Evolutionary conservation across 1,140 invertebrate species (phyloP), one percentile per base, ranked within the genome.

Genomic region (Cyphomyrmex costatus): DNA sequence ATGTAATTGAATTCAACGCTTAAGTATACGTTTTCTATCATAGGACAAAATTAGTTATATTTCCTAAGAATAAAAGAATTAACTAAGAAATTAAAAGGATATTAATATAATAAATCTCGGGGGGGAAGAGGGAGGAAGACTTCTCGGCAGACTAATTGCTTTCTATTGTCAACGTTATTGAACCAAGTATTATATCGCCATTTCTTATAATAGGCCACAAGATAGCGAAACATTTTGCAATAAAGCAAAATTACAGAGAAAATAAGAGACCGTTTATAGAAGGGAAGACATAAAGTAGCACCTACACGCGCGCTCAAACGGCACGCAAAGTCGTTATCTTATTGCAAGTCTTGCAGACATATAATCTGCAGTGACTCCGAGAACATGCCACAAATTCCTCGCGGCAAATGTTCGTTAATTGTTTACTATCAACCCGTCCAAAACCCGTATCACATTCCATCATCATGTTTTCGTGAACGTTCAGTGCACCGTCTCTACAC

Each of bases 301-400:
- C 68, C 88, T 80, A 79, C 78, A 53, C 58, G 27, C 56, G 27
- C 56, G 21, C 51, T 46, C 46, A 16, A 33, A 12, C 68, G 61
- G 30, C 86, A 90, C 85, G 85, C 88, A 80, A 90, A 90, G 86
- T 83, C 65, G 24, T 77, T 89, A 89, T 89, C 77, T 89, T 83
- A 78, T 89, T 89, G 76, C 77, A 24, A 63, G 58, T 68, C 56
- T 46, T 70, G 53, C n/a, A n/a, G n/a, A n/a, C n/a, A n/a, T n/a
- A n/a, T n/a, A n/a, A n/a, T n/a, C n/a, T n/a, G n/a, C n/a, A n/a
- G 58, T 56, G 61, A 66, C 87, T 71, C 74, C 56, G 33, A 27
- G 30, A 77, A 84, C 65, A 71, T 82, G 56, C 71, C 24, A 58
- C 89, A 90, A 90, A 90, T 90, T 87, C 74, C 1, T 42, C n/a